Evolutionary conservation across 1,140 invertebrate species (phyloP).

Genomic region (Drosophila saltans): DNA sequence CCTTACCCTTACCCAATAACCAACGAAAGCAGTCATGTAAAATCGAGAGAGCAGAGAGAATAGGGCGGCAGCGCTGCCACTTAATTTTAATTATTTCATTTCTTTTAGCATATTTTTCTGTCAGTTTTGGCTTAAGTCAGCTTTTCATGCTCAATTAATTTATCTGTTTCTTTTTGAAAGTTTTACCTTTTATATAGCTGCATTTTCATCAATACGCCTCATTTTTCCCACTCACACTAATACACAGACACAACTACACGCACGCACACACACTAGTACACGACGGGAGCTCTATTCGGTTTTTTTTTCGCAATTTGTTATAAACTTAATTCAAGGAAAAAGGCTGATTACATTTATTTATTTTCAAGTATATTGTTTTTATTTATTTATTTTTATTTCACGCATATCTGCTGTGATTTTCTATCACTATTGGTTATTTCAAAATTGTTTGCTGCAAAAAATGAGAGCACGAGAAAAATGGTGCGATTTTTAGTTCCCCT

Average conservation of each 20-base stretch:
- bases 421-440: slow-evolving; percentile 12
- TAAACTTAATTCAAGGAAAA: neutral
- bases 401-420: slow-evolving; percentile 23
- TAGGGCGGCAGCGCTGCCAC: slow-evolving; percentile 58
- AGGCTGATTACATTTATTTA: neutral
- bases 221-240: slow-evolving; percentile 54
- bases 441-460: slow-evolving; percentile 45
- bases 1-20: slow-evolving; percentile 4
- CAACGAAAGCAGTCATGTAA: neutral
- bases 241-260: slow-evolving; percentile 58
- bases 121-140: too few species aligned
- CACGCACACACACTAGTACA: slow-evolving; percentile 69
- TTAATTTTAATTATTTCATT: slow-evolving; percentile 40
- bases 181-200: slow-evolving; percentile 70
- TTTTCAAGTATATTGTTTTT: neutral
- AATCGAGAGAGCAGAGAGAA: slow-evolving; percentile 27
- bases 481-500: slow-evolving; percentile 72
- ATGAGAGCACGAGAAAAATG: slow-evolving; percentile 73
- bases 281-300: slow-evolving; percentile 45
- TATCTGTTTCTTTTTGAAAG: slow-evolving; percentile 14
- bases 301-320: slow-evolving; percentile 48
- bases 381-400: neutral
- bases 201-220: slow-evolving; percentile 72
- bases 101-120: slow-evolving; percentile 2
- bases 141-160: slow-evolving; percentile 18